Conservation (phyloP, 1,140 invertebrate genomes). For the Drosophila biarmipes region DNA sequence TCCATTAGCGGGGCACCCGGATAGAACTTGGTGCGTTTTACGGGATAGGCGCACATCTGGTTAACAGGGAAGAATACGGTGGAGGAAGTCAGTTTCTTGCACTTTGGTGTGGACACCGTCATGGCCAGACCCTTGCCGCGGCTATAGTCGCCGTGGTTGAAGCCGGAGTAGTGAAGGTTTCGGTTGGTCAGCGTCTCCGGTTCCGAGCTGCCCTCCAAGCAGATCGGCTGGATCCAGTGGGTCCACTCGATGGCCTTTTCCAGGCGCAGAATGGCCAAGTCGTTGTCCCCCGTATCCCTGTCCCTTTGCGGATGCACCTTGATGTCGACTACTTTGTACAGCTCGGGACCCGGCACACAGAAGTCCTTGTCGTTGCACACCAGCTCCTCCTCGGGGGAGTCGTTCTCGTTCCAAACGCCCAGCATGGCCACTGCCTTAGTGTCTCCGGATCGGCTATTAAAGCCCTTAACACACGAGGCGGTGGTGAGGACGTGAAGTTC, state of each 20-base stretch:
- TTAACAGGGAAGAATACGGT: conserved; percentile 35
- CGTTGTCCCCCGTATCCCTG: conserved; percentile 51
- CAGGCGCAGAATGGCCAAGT: conserved; percentile 53
- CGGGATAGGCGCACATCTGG: conserved; percentile 57
- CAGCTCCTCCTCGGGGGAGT: conserved; percentile 17
- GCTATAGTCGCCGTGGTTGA: neutral
- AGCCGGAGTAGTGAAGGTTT: conserved; percentile 56
- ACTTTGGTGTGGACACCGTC: conserved; percentile 37
- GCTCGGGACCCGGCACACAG: conserved; percentile 50
- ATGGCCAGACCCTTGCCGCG: conserved; percentile 50
- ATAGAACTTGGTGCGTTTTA: conserved; percentile 38
- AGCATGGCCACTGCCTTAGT: conserved; percentile 30
- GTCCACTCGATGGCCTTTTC: conserved; percentile 30
- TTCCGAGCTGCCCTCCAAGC: conserved; percentile 31
- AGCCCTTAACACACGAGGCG: conserved; percentile 42
- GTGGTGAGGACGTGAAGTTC: conserved; percentile 51
- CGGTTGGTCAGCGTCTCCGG: conserved; percentile 46
- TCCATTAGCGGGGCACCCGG: conserved; percentile 49
- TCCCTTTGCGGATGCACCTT: conserved; percentile 52
- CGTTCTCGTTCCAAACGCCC: conserved; percentile 47
- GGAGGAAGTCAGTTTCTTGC: conserved; percentile 24
- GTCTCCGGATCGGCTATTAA: conserved; percentile 15
- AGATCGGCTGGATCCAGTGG: conserved; percentile 50
- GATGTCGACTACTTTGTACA: conserved; percentile 33
- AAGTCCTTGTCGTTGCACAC: conserved; percentile 58